A percentile compares a stretch with the other conserved stretches of the same genome.
These are phyloP conservation scores for Brotula barbata DNA, from an alignment of 2,797 vertebrate species.

Conservation along the genomic window DNA sequence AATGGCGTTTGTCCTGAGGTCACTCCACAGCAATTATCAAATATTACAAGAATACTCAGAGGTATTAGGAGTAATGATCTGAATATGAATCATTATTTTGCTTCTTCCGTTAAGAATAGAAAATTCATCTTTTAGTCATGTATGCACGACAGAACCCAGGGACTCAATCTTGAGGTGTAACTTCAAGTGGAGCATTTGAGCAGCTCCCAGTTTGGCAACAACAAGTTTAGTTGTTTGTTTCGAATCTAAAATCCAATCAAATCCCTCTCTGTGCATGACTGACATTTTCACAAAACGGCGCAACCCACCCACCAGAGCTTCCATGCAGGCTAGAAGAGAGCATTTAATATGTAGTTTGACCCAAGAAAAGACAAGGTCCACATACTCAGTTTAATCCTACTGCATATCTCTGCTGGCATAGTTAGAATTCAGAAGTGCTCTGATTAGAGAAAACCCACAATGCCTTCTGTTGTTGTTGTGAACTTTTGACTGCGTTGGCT, in stretches of 20 bases:
- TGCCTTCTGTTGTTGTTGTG: constrained; percentile 74
- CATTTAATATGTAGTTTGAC: constrained; percentile 61
- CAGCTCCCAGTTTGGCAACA: constrained; percentile 8
- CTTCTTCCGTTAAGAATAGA: constrained; percentile 25
- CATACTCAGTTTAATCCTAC: constrained; percentile 66
- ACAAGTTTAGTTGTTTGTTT: constrained; percentile 12
- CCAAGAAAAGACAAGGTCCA: constrained; percentile 55
- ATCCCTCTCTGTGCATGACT: constrained; percentile 35
- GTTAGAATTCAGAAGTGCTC: constrained; percentile 71
- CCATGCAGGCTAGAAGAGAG: constrained; percentile 44
- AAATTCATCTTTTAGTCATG: not conserved
- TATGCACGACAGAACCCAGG: not conserved
- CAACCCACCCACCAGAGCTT: constrained; percentile 43
- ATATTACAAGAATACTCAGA: constrained; percentile 75
- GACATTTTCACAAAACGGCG: constrained; percentile 59
- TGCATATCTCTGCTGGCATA: constrained; percentile 72
- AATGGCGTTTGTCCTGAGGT: constrained; percentile 78
- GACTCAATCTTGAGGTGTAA: not conserved
- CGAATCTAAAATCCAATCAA: constrained; percentile 39
- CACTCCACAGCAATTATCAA: constrained; percentile 77
- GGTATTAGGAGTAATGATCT: constrained; percentile 74
- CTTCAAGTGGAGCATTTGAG: constrained; percentile 5
- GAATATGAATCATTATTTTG: constrained; percentile 56
- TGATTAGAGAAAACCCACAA: constrained; percentile 75
- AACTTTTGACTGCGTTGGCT: constrained; percentile 80